These are phyloP conservation scores for Melanotaenia boesemani DNA, from an alignment of 2,797 vertebrate genomes.

Conservation along the genomic window DNA sequence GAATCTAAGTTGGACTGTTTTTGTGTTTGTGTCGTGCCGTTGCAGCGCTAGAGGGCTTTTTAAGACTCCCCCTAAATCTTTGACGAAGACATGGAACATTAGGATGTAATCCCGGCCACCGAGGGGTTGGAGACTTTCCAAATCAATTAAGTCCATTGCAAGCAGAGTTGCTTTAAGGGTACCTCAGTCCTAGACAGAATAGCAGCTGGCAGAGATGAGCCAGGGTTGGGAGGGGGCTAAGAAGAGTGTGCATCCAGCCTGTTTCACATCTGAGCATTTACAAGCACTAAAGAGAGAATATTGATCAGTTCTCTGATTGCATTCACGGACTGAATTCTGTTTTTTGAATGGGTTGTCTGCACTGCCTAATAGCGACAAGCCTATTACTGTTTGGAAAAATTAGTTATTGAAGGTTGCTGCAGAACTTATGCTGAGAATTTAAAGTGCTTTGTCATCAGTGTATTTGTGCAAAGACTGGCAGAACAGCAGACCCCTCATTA, in stretches of 20 bases:
- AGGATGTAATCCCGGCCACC: conserved; percentile 39
- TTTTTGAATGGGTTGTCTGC: conserved; percentile 4
- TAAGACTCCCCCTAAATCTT: conserved; percentile 42
- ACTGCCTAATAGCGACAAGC: conserved; percentile 3
- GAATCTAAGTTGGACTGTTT: conserved; percentile 35
- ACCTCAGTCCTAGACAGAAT: conserved; percentile 20
- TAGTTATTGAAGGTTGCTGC: conserved; percentile 5
- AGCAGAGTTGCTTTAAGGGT: conserved; percentile 40
- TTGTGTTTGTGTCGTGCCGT: neutral
- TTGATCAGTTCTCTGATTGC: conserved; percentile 2
- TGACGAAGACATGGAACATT: conserved; percentile 41
- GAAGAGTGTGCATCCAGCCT: conserved; percentile 7
- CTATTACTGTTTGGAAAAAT: conserved; percentile 7
- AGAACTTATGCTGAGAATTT: conserved; percentile 20
- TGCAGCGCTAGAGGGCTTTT: conserved; percentile 36
- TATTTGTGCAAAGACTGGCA: conserved; percentile 20
- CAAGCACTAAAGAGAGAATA: neutral
- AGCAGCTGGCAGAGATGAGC: conserved; percentile 21
- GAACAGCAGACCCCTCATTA: conserved; percentile 32
- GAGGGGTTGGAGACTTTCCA: conserved; percentile 47
- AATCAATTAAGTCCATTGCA: conserved; percentile 44
- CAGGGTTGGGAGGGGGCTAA: neutral
- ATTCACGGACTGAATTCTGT: conserved; percentile 1
- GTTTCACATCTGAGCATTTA: conserved; percentile 12
- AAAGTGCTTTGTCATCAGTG: conserved; percentile 29